Percentiles rank a stretch among this genome's conserved stretches.
Evolutionary conservation across 2,888 invertebrate genomes (phyloP).

Genomic region (Holacanthella duospinosa): DNA sequence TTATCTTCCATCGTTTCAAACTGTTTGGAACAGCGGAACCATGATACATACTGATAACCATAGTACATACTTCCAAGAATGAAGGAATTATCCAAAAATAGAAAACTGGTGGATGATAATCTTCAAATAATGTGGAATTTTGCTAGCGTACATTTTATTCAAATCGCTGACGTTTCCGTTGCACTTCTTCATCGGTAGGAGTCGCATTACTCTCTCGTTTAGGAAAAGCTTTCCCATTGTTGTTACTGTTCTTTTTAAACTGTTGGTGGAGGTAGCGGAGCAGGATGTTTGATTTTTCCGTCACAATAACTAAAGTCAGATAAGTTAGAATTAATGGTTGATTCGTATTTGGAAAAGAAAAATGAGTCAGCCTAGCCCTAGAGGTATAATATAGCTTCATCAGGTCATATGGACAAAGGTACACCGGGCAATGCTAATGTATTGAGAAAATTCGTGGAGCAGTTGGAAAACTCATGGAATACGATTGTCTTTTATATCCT

Average conservation of each 20-base stretch:
- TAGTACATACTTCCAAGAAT: no score
- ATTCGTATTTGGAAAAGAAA: constrained; percentile 36
- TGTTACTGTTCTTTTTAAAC: constrained; percentile 86
- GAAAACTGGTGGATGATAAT: no score
- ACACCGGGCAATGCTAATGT: neutral
- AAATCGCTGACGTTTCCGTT: constrained; percentile 23
- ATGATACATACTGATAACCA: no score
- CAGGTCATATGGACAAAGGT: neutral
- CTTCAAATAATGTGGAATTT: no score
- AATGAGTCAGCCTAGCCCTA: no score
- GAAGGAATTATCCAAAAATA: no score
- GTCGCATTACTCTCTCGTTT: constrained; percentile 21
- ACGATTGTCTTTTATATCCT: no score
- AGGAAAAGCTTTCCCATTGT: constrained; percentile 41
- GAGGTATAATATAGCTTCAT: neutral
- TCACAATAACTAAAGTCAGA: constrained; percentile 67
- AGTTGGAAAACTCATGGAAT: no score
- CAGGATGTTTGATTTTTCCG: constrained; percentile 88
- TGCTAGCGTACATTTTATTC: no score
- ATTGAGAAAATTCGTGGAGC: neutral
- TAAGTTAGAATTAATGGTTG: no score
- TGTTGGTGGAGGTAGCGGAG: constrained; percentile 87
- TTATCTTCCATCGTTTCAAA: no score
- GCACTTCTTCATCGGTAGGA: constrained; percentile 20
- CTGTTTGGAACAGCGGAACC: no score